A percentile compares a stretch with the other conserved stretches of the same genome.
Conservation (phyloP, 2,888 invertebrate genomes). For the Noctua janthe region DNA sequence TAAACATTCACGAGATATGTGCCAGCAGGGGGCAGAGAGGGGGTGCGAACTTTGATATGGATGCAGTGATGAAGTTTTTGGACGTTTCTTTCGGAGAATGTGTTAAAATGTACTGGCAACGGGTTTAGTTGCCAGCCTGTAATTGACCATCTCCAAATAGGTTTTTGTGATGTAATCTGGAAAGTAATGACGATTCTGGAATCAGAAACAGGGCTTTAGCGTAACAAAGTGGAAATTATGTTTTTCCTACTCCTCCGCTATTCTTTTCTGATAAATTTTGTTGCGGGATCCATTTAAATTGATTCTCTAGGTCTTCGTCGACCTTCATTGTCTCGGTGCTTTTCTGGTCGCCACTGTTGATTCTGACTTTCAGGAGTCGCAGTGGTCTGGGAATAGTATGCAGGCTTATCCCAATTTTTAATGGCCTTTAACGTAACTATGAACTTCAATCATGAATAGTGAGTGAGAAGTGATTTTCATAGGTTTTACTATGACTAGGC, state of each 20-base stretch:
- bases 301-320: too few species aligned
- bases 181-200: not conserved
- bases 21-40: not conserved
- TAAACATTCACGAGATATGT: constrained; percentile 42
- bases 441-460: not conserved
- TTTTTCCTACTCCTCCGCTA: too few species aligned
- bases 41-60: constrained; percentile 1
- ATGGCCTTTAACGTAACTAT: not conserved
- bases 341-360: too few species aligned
- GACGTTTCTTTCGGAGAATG: not conserved
- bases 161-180: too few species aligned
- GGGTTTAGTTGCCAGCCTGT: not conserved
- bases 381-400: too few species aligned
- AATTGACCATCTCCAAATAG: not conserved
- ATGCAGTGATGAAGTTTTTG: constrained; percentile 16
- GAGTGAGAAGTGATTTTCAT: not conserved
- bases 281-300: too few species aligned
- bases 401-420: too few species aligned
- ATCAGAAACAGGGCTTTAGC: too few species aligned
- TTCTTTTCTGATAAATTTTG: too few species aligned
- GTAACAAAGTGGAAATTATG: too few species aligned
- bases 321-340: too few species aligned
- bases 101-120: not conserved
- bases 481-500: not conserved
- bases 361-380: too few species aligned